These are phyloP conservation scores for Papilio dardanus DNA, from an alignment of 1,140 invertebrate genomes.

Conservation along the genomic window DNA sequence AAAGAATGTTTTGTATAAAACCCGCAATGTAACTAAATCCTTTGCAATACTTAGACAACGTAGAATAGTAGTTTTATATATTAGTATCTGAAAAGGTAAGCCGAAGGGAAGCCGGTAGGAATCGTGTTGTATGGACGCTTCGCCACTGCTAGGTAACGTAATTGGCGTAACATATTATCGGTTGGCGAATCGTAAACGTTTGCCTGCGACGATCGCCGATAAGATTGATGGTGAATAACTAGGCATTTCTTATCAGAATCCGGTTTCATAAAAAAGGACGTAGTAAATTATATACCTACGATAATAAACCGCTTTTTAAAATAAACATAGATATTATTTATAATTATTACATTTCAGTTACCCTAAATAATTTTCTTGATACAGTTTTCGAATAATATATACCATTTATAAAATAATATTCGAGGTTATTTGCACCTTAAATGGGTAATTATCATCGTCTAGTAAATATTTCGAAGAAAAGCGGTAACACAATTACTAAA, in stretches of 20 bases:
- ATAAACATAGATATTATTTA: neutral
- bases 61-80: too few species aligned
- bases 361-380: neutral
- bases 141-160: too few species aligned
- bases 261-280: conserved; percentile 26
- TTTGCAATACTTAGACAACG: too few species aligned
- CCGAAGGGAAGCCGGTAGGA: too few species aligned
- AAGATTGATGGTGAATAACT: conserved; percentile 42
- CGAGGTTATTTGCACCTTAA: neutral
- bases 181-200: conserved; percentile 42
- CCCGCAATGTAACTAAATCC: too few species aligned
- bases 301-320: neutral
- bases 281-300: conserved; percentile 9
- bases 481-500: too few species aligned
- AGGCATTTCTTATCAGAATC: conserved; percentile 35
- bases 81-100: too few species aligned
- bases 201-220: conserved; percentile 40
- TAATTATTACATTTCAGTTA: too few species aligned
- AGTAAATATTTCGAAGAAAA: neutral
- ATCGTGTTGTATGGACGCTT: too few species aligned
- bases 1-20: too few species aligned
- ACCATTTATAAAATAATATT: neutral
- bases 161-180: conserved; percentile 47
- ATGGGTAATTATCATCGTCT: neutral
- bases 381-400: neutral